phyloP scores from a whole-genome alignment of 1,140 invertebrate genomes.

The Drosophila pruinosa region DNA sequence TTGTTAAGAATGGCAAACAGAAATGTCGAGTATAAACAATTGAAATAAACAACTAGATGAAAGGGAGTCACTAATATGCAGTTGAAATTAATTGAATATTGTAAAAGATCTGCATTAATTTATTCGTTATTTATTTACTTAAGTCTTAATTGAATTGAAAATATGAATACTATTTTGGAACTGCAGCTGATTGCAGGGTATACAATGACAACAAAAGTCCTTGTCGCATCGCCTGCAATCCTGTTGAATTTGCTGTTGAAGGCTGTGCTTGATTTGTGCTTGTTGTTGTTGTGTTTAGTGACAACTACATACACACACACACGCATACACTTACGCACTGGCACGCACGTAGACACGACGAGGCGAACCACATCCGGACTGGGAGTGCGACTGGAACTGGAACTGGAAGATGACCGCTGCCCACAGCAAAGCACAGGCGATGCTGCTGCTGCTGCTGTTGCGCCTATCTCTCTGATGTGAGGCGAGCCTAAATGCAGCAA shows the following conservation, averaged over 20 bases:
- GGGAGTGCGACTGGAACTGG: conserved; percentile 3
- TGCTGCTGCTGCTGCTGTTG: conserved; percentile 19
- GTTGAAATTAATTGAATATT: too few species aligned
- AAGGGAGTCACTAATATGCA: too few species aligned
- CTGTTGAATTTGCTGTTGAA: not conserved
- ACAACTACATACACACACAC: conserved; percentile 3
- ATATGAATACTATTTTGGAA: not conserved
- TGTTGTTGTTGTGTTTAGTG: conserved; percentile 2
- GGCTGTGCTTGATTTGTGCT: conserved; percentile 20
- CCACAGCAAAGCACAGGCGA: conserved; percentile 13
- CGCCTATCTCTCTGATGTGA: conserved; percentile 47
- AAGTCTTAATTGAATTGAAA: not conserved
- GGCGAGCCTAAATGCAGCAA: conserved; percentile 73
- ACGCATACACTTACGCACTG: not conserved
- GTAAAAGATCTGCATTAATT: too few species aligned
- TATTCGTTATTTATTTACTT: too few species aligned
- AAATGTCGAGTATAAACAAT: too few species aligned
- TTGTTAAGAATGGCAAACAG: too few species aligned
- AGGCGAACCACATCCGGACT: conserved; percentile 46
- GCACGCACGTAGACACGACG: conserved; percentile 3
- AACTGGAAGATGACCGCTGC: conserved; percentile 36
- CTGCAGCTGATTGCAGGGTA: not conserved
- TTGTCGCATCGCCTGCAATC: not conserved
- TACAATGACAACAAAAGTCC: not conserved
- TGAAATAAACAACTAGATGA: too few species aligned